phyloP scores from a whole-genome alignment of 1,140 invertebrate genomes.

The Halesus radiatus region DNA sequence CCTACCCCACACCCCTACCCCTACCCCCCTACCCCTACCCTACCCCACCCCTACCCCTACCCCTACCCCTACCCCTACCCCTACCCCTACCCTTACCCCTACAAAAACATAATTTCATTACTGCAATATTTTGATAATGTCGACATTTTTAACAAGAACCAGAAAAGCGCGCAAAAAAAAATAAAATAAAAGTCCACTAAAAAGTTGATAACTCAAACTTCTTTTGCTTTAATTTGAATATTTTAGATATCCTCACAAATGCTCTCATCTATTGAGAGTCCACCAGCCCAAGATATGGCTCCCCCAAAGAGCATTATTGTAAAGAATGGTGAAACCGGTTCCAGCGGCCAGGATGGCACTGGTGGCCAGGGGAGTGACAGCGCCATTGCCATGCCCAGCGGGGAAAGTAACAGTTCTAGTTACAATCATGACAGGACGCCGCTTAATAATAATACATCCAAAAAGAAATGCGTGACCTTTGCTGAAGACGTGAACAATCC shows the following conservation, averaged over 20 bases:
- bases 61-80: too few relatives aligned
- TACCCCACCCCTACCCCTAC: too few relatives aligned
- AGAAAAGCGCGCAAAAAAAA: too few relatives aligned
- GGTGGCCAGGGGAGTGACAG: background rate
- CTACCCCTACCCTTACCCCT: too few relatives aligned
- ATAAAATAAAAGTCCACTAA: too few relatives aligned
- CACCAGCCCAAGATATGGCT: constrained; percentile 1
- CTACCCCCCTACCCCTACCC: too few relatives aligned
- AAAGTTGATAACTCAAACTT: too few relatives aligned
- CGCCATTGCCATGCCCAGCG: background rate
- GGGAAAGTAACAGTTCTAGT: constrained; percentile 7
- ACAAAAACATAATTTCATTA: too few relatives aligned
- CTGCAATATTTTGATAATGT: too few relatives aligned
- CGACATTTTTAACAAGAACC: too few relatives aligned
- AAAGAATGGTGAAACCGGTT: background rate
- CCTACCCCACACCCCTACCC: too few relatives aligned
- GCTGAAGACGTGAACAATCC: background rate
- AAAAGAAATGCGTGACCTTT: constrained; percentile 6
- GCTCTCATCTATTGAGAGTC: constrained; percentile 46
- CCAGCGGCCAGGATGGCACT: background rate
- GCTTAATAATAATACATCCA: background rate
- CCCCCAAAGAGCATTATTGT: constrained; percentile 45
- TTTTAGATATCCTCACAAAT: constrained; percentile 16
- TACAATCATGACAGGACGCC: constrained; percentile 22
- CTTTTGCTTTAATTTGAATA: too few relatives aligned